phyloP scores from a whole-genome alignment of 1,140 invertebrate species.

The Paraescarpia echinospica region DNA sequence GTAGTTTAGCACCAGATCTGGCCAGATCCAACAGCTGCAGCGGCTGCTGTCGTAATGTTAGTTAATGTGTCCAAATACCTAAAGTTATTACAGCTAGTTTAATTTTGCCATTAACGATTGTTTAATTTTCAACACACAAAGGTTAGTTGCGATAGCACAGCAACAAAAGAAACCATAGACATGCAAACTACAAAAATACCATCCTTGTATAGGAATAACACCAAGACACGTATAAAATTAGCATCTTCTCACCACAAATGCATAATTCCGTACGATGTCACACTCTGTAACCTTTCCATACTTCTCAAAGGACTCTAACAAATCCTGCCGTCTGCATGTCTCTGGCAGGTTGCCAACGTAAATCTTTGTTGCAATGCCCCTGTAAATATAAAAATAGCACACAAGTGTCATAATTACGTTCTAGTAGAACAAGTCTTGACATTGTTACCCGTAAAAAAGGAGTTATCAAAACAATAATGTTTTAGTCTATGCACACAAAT shows the following conservation, averaged over 20 bases:
- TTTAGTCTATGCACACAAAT: too few relatives aligned
- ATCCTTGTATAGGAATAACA: background rate
- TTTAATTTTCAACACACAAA: too few relatives aligned
- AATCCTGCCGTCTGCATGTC: background rate
- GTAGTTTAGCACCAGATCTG: too few relatives aligned
- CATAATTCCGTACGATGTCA: background rate
- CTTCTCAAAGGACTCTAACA: background rate
- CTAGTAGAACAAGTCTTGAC: background rate
- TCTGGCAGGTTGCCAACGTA: background rate
- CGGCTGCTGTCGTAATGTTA: too few relatives aligned
- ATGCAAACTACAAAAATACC: background rate
- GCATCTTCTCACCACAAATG: background rate
- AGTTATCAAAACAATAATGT: background rate
- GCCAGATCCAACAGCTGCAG: too few relatives aligned
- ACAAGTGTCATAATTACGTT: background rate
- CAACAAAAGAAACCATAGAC: too few relatives aligned
- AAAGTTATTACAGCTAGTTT: too few relatives aligned
- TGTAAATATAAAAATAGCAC: background rate
- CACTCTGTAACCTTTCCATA: background rate
- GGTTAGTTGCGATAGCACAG: too few relatives aligned
- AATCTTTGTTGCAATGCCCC: background rate
- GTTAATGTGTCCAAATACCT: too few relatives aligned
- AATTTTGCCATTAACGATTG: too few relatives aligned
- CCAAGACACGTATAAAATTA: background rate
- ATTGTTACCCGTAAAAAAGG: background rate